Conservation (phyloP, 1,140 invertebrate genomes). For the Neuroterus valhalla region DNA sequence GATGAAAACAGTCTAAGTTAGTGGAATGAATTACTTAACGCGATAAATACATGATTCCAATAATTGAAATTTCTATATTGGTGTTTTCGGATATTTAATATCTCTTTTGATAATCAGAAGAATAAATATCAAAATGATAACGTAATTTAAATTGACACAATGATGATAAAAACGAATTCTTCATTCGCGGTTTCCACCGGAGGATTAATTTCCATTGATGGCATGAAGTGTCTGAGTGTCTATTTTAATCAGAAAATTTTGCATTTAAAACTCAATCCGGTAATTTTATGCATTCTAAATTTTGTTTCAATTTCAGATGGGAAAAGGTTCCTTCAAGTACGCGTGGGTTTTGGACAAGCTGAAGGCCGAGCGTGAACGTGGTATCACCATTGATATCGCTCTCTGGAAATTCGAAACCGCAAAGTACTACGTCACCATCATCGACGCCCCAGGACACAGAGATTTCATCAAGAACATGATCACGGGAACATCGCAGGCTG, state of each 20-base stretch:
- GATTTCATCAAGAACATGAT: constrained; percentile 99
- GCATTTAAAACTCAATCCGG: no score
- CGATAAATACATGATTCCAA: no score
- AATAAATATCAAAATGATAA: background rate
- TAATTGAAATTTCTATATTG: no score
- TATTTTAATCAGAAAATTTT: constrained; percentile 18
- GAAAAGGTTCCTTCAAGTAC: constrained; percentile 98
- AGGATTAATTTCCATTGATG: constrained; percentile 45
- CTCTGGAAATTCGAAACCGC: constrained; percentile 99
- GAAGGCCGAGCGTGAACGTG: constrained; percentile 99
- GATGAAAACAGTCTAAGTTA: no score
- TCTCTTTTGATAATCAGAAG: constrained; percentile 4
- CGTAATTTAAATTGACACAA: background rate
- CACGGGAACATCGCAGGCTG: constrained; percentile 95
- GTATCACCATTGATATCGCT: constrained; percentile 99
- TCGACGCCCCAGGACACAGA: constrained; percentile 98
- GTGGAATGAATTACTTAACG: no score
- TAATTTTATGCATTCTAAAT: no score
- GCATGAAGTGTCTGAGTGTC: constrained; percentile 47
- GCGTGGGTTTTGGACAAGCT: constrained; percentile 99
- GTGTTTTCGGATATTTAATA: no score
- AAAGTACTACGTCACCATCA: constrained; percentile 99
- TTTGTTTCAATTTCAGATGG: constrained; percentile 84
- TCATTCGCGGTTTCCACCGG: constrained; percentile 56
- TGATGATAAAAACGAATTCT: constrained; percentile 41